Percentiles rank a stretch among this genome's conserved stretches.
phyloP scores from a whole-genome alignment of 2,113 vertebrate species.

The Zosterops hypoxanthus region DNA sequence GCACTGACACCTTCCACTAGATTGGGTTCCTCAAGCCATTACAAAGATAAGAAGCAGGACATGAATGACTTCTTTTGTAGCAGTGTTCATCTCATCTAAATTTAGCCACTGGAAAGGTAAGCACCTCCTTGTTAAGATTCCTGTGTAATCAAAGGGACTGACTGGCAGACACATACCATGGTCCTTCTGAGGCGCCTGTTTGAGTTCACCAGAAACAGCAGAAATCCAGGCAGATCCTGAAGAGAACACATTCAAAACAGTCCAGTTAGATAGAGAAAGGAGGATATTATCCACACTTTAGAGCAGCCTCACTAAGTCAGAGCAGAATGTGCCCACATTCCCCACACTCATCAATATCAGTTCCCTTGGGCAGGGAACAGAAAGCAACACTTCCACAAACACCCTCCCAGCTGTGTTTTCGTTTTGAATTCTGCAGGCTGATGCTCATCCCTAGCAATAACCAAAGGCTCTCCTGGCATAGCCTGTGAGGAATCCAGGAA shows the following conservation, averaged over 20 bases:
- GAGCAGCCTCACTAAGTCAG: neutral
- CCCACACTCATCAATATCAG: neutral
- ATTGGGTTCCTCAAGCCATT: neutral
- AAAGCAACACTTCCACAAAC: neutral
- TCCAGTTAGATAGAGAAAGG: neutral
- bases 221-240: neutral
- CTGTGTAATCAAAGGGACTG: neutral
- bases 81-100: neutral
- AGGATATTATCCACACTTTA: neutral
- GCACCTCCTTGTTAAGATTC: neutral
- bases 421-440: neutral
- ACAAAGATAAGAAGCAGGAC: neutral
- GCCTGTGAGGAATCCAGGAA: neutral
- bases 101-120: neutral
- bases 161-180: neutral
- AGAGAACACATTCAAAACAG: neutral
- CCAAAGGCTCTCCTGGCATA: neutral
- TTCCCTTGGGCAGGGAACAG: neutral
- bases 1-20: no score
- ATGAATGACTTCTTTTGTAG: neutral
- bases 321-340: neutral
- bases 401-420: neutral
- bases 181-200: neutral
- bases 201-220: neutral
- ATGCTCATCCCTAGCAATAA: neutral